These are phyloP conservation scores for Zalophus californianus DNA, from an alignment of 2,797 vertebrate species.

Conservation along the genomic window DNA sequence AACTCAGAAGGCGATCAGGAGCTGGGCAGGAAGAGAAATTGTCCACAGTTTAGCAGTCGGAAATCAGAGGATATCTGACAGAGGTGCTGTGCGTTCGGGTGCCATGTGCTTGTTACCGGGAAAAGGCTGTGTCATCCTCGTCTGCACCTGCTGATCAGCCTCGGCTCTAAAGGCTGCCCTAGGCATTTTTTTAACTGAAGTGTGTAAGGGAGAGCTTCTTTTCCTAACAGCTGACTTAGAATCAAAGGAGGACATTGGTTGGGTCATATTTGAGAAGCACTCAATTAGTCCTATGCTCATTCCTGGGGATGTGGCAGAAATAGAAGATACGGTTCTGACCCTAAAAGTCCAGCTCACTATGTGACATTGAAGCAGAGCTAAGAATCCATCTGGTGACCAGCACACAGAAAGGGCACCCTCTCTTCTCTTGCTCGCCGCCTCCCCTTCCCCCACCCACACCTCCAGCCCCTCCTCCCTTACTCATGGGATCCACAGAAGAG, in stretches of 20 bases:
- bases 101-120: too few species aligned
- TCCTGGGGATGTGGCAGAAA: not conserved
- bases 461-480: too few species aligned
- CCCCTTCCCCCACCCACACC: accelerated
- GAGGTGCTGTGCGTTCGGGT: not conserved
- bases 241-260: not conserved
- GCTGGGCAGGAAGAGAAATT: not conserved
- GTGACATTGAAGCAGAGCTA: not conserved
- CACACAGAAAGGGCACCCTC: not conserved
- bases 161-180: not conserved
- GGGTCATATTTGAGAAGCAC: not conserved
- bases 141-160: not conserved
- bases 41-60: not conserved
- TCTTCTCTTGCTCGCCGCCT: not conserved
- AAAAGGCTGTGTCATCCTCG: not conserved
- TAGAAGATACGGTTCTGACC: not conserved
- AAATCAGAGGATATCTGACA: not conserved
- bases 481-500: not conserved
- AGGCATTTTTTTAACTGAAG: not conserved
- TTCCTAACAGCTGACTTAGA: not conserved
- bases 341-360: not conserved
- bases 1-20: not conserved
- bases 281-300: not conserved
- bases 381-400: not conserved
- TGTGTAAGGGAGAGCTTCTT: not conserved